Percentiles rank a stretch among this genome's conserved stretches.
Conservation (phyloP, 1,140 invertebrate genomes). For the Drosophila ohnishii region DNA sequence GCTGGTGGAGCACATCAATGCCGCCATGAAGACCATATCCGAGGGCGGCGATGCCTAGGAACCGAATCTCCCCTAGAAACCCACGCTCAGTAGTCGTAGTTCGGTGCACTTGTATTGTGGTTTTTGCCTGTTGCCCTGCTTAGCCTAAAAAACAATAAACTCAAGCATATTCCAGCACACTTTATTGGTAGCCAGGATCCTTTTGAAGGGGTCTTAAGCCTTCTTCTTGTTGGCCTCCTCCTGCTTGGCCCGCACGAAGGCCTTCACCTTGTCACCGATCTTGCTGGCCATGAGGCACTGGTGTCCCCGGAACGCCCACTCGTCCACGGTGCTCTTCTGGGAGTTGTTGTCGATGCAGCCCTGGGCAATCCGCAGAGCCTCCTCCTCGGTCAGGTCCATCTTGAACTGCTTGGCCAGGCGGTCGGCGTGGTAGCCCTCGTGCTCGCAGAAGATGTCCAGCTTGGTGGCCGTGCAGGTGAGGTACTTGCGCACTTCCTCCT, state of each 20-base stretch:
- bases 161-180: conserved; percentile 53
- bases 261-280: conserved; percentile 69
- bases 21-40: conserved; percentile 83
- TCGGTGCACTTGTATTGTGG: conserved; percentile 70
- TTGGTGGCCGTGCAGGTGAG: conserved; percentile 68
- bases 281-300: conserved; percentile 77
- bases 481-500: conserved; percentile 69
- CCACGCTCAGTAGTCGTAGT: conserved; percentile 66
- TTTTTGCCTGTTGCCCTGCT: conserved; percentile 43
- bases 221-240: conserved; percentile 52
- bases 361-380: conserved; percentile 66
- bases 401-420: conserved; percentile 80
- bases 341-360: conserved; percentile 67
- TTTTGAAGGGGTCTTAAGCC: conserved; percentile 5
- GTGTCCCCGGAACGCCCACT: conserved; percentile 75
- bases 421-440: conserved; percentile 73
- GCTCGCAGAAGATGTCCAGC: conserved; percentile 72
- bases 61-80: conserved; percentile 23
- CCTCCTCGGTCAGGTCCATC: conserved; percentile 73
- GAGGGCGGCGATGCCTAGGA: conserved; percentile 69
- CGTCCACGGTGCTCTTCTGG: conserved; percentile 58
- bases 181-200: conserved; percentile 29
- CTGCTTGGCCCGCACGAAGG: conserved; percentile 57
- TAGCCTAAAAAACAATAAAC: conserved; percentile 56
- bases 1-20: conserved; percentile 87